Evolutionary conservation across 1,140 invertebrate species (phyloP), one percentile per base, ranked within the genome.

Genomic region (Bombus sibiricus): DNA sequence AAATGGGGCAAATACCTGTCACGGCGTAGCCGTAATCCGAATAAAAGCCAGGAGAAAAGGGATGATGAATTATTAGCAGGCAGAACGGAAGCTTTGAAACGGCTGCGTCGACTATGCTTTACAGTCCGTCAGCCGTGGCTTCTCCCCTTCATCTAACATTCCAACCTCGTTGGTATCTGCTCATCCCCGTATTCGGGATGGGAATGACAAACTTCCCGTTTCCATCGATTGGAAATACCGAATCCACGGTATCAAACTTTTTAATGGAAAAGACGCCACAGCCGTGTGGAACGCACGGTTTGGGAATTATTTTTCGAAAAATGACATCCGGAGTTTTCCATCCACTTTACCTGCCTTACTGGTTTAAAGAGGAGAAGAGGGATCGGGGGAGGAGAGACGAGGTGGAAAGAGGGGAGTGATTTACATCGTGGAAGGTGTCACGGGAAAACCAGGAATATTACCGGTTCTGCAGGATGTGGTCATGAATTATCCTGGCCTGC

Each of bases 171-270:
- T 18, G 43, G 59, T 71, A 43, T n/a, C 64, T 57, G 22, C n/a
- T 72, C 12, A 15, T 8, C 34, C 13, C 1, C 75, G 47, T 81
- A 34, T 47, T 53, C 74, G 59, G 28, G 12, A 39, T 18, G 74
- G n/a, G 59, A 82, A 89, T 64, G 83, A 66, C 62, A 34, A 89
- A 86, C 84, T 87, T 83, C 22, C 59, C 59, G 12, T 86, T 41
- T 53, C 41, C 34, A 59, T 57, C 75, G 64, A 80, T 68, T 28
- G 75, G 32, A 66, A 18, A 77, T 68, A 64, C 22, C 59, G 59
- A 74, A 80, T 89, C 85, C 68, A 32, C 76, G 85, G 87, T 12
- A 90, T 90, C 89, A 85, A 90, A 90, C 88, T 89, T 90, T 90
- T 89, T 89, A 90, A 89, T 89, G 88, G 88, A 87, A 89, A 89